These are phyloP conservation scores for Tachyglossus aculeatus DNA, from an alignment of 2,797 vertebrate genomes.

Conservation along the genomic window DNA sequence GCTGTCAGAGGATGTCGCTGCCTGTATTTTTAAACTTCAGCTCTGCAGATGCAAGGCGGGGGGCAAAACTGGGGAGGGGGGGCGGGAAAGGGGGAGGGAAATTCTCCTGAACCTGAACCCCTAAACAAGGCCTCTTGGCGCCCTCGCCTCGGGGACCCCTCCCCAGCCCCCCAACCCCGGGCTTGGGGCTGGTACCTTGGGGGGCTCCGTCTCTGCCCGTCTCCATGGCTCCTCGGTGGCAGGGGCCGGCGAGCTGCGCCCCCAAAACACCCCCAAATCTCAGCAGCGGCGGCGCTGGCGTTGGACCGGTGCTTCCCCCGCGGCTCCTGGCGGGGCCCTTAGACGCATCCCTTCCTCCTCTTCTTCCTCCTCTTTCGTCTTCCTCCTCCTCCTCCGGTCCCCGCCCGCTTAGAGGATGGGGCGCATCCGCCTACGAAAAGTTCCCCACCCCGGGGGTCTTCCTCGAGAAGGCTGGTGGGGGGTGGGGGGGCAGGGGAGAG, in stretches of 20 bases:
- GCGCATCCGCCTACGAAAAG: background rate
- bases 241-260: background rate
- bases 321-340: background rate
- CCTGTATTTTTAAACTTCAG: constrained; percentile 66
- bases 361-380: background rate
- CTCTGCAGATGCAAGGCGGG: constrained; percentile 37
- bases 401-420: background rate
- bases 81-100: too few relatives aligned
- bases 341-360: background rate
- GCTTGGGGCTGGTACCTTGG: constrained; percentile 40
- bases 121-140: too few relatives aligned
- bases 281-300: constrained; percentile 45
- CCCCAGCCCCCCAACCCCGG: background rate
- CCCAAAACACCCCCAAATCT: background rate
- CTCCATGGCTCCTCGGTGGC: constrained; percentile 50
- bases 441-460: constrained; percentile 30
- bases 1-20: constrained; percentile 57
- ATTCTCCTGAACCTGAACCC: too few relatives aligned
- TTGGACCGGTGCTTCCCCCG: background rate
- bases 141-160: constrained; percentile 13
- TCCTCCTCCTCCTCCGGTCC: too few relatives aligned
- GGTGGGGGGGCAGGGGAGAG: background rate
- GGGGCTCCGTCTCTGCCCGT: constrained; percentile 32
- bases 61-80: too few relatives aligned
- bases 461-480: constrained; percentile 29